Percentiles rank a stretch among this genome's conserved stretches.
Conservation (phyloP, 2,113 vertebrate genomes). For the Chionodraco myersi region DNA sequence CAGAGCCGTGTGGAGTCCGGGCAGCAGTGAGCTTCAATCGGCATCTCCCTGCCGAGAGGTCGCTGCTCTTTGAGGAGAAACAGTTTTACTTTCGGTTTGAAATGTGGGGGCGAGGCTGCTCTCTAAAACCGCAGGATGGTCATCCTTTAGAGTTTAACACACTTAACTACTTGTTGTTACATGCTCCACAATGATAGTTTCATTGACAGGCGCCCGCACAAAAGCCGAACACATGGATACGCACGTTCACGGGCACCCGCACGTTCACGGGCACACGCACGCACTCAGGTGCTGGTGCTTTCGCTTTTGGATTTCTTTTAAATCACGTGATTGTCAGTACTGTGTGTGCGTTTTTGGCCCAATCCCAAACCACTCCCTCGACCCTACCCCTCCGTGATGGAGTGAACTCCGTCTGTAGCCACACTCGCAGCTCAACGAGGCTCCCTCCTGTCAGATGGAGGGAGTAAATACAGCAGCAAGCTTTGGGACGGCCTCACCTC, state of each 20-base stretch:
- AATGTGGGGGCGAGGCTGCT: neutral
- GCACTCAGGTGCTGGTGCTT: neutral
- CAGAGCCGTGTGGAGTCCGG: neutral
- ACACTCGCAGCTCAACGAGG: too few relatives aligned
- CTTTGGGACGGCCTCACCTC: too few relatives aligned
- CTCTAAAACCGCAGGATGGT: too few relatives aligned
- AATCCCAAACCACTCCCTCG: too few relatives aligned
- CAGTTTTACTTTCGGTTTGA: slow-evolving; percentile 38
- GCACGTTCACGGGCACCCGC: neutral
- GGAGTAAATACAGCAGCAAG: too few relatives aligned
- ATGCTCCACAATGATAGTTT: neutral
- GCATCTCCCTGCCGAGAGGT: neutral
- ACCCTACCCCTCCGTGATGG: too few relatives aligned
- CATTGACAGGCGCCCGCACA: neutral
- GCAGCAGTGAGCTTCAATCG: neutral
- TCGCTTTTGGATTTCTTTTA: slow-evolving; percentile 28
- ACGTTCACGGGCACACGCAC: neutral
- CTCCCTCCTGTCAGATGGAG: too few relatives aligned
- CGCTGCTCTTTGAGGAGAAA: neutral
- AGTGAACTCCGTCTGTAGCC: too few relatives aligned
- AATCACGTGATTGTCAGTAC: slow-evolving; percentile 76
- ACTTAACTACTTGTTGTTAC: neutral
- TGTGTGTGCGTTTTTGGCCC: fast-evolving
- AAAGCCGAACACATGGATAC: too few relatives aligned
- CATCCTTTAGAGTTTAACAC: neutral